Evolutionary conservation across 2,113 vertebrate species (phyloP).

Genomic region (Stictonetta naevosa): DNA sequence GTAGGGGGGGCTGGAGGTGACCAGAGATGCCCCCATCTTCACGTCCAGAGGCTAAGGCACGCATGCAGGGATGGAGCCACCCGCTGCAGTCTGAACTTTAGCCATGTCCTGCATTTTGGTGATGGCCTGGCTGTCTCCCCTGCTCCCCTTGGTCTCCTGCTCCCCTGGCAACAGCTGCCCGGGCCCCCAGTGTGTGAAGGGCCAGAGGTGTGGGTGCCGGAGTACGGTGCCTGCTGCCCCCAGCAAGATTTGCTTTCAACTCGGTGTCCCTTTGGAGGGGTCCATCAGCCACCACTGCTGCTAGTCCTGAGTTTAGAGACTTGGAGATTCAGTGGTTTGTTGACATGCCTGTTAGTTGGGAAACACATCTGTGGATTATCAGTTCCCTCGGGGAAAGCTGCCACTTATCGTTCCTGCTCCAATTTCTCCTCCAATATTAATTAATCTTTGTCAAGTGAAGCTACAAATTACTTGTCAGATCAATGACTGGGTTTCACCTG

Average conservation of each 20-base stretch:
- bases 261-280: not conserved
- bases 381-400: not conserved
- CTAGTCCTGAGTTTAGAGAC: not conserved
- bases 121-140: not conserved
- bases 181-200: not conserved
- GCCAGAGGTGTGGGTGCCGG: fast-evolving
- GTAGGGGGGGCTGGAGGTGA: fast-evolving
- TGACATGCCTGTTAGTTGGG: not conserved
- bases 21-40: not conserved
- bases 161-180: not conserved
- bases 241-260: not conserved
- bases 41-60: fast-evolving
- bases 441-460: conserved; percentile 30
- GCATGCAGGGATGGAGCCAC: not conserved
- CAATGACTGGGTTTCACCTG: conserved; percentile 8
- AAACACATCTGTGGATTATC: not conserved
- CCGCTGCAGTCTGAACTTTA: not conserved
- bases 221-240: not conserved
- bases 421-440: conserved; percentile 27
- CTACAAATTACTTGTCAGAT: conserved; percentile 40
- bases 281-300: fast-evolving
- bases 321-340: not conserved
- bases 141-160: not conserved
- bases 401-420: not conserved
- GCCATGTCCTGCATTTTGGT: not conserved